Evolutionary conservation across 2,888 invertebrate genomes (phyloP), one percentile per base, ranked within the genome.

Genomic region (Bedellia somnulentella): DNA sequence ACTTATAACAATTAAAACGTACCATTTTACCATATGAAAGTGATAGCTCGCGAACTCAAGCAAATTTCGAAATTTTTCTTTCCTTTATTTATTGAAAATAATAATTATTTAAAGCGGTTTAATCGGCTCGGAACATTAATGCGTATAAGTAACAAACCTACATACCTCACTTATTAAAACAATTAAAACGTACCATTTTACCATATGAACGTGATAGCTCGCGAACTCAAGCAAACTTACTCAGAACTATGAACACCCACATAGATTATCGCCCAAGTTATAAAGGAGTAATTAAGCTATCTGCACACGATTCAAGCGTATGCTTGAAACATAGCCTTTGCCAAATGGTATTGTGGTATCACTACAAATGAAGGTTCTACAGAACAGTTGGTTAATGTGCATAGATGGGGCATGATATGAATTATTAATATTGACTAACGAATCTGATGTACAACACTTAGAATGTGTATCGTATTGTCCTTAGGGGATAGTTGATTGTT

Each of bases 211-310:
- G n/a, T n/a, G n/a, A n/a, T n/a, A n/a, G n/a, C n/a, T n/a, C n/a
- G n/a, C n/a, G n/a, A n/a, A n/a, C n/a, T n/a, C n/a, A n/a, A n/a
- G n/a, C n/a, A n/a, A n/a, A n/a, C n/a, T n/a, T n/a, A n/a, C n/a
- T n/a, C n/a, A n/a, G n/a, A n/a, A n/a, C n/a, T n/a, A n/a, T 61
- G 73, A 49, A 73, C 73, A 73, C 73, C 73, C 73, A 75, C 73
- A 64, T 64, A 62, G 73, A 33, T 55, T 57, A 52, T 57, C 59
- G 52, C 57, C 48, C 47, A 42, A 43, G 53, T 68, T 64, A 71
- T 71, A 67, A 67, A 57, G 56, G 50, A 54, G 67, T 71, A 73
- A 75, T 75, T 75, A 73, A 71, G 67, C 58, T 62, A 61, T 63
- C 73, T 67, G 66, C 67, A 67, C 73, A 73, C 73, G 73, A 58